Base-by-base conservation (phyloP, 2,888 invertebrate genomes). In the Cosmia trapezina region DNA sequence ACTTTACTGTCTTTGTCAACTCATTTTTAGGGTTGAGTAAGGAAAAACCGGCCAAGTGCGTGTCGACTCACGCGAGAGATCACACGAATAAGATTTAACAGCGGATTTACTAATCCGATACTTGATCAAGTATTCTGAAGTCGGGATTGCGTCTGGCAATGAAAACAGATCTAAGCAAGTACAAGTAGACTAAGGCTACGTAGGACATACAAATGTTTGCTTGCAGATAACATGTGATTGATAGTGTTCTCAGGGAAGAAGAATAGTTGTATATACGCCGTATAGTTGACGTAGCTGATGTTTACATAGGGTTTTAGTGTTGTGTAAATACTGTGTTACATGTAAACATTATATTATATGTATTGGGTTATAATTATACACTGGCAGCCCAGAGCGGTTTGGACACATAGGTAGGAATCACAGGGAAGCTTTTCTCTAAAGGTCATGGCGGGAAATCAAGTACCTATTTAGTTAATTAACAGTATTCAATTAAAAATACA, bases 191-290 rank as follows among this genome's bases (percentile, higher is more conserved):
- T 17, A 37, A n/a, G 9, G 6, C 6, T 51, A 33, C 47, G 53
- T 59, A 62, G 59, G 47, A 53, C 43, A 57, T 63, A 68, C 57
- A 65, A 76, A 64, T 84, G 67, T 75, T 79, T 85, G 73, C 61
- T 66, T 37, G n/a, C 43, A 57, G 83, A 81, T 83, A 71, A 70
- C 63, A 70, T 56, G 63, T 59, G 76, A 85, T 81, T 73, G 73
- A 85, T 85, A 73, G 54, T 65, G 57, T 66, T 68, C 62, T 76
- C 57, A 19, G 11, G 69, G 57, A 71, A 77, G 70, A 62, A 62
- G 53, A 62, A 47, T 37, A 57, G 14, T 43, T 33, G 41, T 56
- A 14, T 33, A 37, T 14, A 33, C 62, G 47, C 37, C 37, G 33
- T 59, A 33, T 45, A 37, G 49, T 47, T 60, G 54, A 63, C 51